A percentile compares a stretch with the other conserved stretches of the same genome.
Evolutionary conservation across 2,797 vertebrate genomes (phyloP).

Genomic region (Neosilurus hyrtlii): DNA sequence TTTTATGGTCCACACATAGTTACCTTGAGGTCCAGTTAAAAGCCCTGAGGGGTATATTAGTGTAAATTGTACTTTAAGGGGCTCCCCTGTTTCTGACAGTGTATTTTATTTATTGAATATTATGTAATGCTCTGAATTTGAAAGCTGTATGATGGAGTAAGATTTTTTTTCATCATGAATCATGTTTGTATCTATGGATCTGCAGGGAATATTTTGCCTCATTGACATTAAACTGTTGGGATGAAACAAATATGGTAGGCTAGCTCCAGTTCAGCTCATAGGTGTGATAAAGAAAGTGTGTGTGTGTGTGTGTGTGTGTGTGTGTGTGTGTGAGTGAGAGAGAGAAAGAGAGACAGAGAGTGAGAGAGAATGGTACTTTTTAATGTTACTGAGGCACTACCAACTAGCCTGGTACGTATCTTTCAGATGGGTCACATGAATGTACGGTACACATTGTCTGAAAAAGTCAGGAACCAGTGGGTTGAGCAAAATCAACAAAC

Average conservation of each 20-base stretch:
- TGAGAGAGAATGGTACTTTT: background rate
- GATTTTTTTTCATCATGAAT: constrained; percentile 4
- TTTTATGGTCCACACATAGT: no score
- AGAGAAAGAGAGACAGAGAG: background rate
- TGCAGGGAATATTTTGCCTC: background rate
- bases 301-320: constrained; percentile 7
- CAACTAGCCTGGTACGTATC: background rate
- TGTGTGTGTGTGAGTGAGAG: constrained; percentile 14
- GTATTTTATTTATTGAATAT: background rate
- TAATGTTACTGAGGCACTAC: background rate
- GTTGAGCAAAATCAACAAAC: background rate
- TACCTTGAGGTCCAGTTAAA: no score
- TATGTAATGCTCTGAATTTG: background rate
- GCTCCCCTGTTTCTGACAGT: no score
- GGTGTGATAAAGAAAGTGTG: constrained; percentile 12
- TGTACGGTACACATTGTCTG: background rate
- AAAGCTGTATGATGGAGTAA: background rate
- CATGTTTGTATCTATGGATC: background rate
- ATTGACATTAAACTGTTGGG: constrained; percentile 8
- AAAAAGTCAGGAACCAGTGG: background rate
- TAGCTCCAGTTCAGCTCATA: constrained; percentile 1
- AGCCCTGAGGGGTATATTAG: no score
- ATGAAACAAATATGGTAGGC: constrained; percentile 10
- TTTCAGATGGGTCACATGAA: background rate
- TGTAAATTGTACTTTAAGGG: no score